phyloP scores from a whole-genome alignment of 1,140 invertebrate species.

The Drosophila kikkawai region DNA sequence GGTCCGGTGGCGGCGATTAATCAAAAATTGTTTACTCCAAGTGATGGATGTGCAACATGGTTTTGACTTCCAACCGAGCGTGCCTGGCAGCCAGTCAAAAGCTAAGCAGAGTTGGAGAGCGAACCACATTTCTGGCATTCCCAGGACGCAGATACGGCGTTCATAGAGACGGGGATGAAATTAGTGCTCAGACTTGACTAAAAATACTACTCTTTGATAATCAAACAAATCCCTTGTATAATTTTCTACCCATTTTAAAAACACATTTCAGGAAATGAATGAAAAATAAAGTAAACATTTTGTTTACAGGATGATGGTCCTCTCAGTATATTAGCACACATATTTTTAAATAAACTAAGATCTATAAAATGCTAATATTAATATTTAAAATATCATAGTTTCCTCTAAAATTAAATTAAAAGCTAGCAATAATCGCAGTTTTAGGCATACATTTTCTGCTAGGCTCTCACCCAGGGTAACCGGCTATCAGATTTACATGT shows the following conservation, averaged over 20 bases:
- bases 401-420: not conserved
- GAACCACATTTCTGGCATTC: slow-evolving; percentile 56
- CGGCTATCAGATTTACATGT: slow-evolving; percentile 70
- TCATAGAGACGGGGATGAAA: not conserved
- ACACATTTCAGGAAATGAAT: not conserved
- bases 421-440: not conserved
- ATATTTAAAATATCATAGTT: not conserved
- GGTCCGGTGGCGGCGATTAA: slow-evolving; percentile 69
- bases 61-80: slow-evolving; percentile 71
- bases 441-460: not conserved
- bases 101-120: slow-evolving; percentile 42
- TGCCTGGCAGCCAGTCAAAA: slow-evolving; percentile 45
- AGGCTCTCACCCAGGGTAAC: not conserved
- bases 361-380: not conserved
- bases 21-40: slow-evolving; percentile 83
- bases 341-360: not conserved
- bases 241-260: not conserved
- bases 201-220: not conserved
- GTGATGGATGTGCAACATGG: slow-evolving; percentile 82
- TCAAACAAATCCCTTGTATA: no score
- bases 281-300: no score
- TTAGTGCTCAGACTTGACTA: not conserved
- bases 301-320: not conserved
- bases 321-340: not conserved
- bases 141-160: slow-evolving; percentile 12